These are phyloP conservation scores for Acrobasis repandana DNA, from an alignment of 2,888 invertebrate species.

Conservation along the genomic window DNA sequence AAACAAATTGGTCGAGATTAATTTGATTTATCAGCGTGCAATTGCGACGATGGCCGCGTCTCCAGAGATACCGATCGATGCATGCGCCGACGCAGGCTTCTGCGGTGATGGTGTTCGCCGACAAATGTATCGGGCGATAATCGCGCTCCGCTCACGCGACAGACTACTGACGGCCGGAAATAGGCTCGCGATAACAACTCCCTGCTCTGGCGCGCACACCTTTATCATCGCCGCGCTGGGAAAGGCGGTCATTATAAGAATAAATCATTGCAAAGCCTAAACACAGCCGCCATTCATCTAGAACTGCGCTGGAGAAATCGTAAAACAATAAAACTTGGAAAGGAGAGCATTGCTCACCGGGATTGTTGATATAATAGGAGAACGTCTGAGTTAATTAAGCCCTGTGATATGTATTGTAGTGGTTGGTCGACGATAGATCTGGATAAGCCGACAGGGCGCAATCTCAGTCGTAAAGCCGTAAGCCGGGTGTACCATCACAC, in stretches of 20 bases:
- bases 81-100: constrained; percentile 52
- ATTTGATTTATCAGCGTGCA: constrained; percentile 71
- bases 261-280: constrained; percentile 67
- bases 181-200: constrained; percentile 78
- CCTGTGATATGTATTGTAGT: constrained; percentile 47
- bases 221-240: constrained; percentile 73
- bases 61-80: constrained; percentile 63
- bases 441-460: constrained; percentile 39
- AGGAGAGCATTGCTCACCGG: constrained; percentile 42
- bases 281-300: constrained; percentile 47
- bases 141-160: constrained; percentile 65
- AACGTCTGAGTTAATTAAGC: constrained; percentile 51
- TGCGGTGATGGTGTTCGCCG: constrained; percentile 64
- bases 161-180: constrained; percentile 78
- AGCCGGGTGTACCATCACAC: constrained; percentile 33
- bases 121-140: constrained; percentile 80
- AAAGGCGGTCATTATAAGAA: constrained; percentile 76
- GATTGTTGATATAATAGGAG: constrained; percentile 42
- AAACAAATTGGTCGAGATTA: constrained; percentile 54
- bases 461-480: constrained; percentile 53
- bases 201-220: constrained; percentile 65
- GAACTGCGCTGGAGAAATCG: constrained; percentile 47
- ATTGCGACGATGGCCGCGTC: constrained; percentile 64
- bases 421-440: constrained; percentile 42
- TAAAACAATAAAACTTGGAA: constrained; percentile 48